Percentiles rank a stretch among this genome's conserved stretches.
These are phyloP conservation scores for Amphimedon queenslandica DNA, from an alignment of 37 sponge, comb jelly and placozoan genomes.

Conservation along the genomic window DNA sequence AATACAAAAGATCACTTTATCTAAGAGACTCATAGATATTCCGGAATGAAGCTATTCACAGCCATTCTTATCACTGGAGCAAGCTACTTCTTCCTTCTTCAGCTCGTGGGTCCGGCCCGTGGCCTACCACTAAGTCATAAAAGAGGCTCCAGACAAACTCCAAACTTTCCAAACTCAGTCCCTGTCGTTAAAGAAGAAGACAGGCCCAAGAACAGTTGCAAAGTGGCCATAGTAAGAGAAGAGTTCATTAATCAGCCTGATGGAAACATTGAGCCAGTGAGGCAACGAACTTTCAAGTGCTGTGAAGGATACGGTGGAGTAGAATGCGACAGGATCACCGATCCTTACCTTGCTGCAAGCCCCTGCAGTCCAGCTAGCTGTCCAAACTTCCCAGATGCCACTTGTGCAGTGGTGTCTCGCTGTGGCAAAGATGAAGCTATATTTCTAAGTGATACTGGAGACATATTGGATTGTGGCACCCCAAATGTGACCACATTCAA, in stretches of 20 bases:
- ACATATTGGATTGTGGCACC: slow-evolving; percentile 1
- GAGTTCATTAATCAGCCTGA: too few relatives aligned
- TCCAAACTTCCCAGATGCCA: slow-evolving; percentile 28
- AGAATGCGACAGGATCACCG: slow-evolving; percentile 1
- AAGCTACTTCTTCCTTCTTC: too few relatives aligned
- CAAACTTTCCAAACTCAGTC: neutral
- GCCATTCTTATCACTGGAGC: too few relatives aligned
- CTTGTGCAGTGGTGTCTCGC: slow-evolving; percentile 33
- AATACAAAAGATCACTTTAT: too few relatives aligned
- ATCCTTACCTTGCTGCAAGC: neutral
- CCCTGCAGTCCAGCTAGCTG: slow-evolving; percentile 32
- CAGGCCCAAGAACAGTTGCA: neutral
- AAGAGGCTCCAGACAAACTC: too few relatives aligned
- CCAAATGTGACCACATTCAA: neutral
- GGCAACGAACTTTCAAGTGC: too few relatives aligned
- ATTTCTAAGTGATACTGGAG: slow-evolving; percentile 21
- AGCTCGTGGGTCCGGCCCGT: too few relatives aligned
- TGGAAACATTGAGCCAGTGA: too few relatives aligned
- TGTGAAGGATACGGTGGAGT: slow-evolving; percentile 28
- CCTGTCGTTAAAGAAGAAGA: neutral
- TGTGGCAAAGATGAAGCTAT: slow-evolving; percentile 44
- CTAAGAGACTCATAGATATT: too few relatives aligned
- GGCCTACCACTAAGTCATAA: too few relatives aligned
- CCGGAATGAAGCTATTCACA: too few relatives aligned
- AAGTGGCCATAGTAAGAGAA: neutral